Evolutionary conservation across 2,888 invertebrate species (phyloP).

Genomic region (Amphipoea oculea): DNA sequence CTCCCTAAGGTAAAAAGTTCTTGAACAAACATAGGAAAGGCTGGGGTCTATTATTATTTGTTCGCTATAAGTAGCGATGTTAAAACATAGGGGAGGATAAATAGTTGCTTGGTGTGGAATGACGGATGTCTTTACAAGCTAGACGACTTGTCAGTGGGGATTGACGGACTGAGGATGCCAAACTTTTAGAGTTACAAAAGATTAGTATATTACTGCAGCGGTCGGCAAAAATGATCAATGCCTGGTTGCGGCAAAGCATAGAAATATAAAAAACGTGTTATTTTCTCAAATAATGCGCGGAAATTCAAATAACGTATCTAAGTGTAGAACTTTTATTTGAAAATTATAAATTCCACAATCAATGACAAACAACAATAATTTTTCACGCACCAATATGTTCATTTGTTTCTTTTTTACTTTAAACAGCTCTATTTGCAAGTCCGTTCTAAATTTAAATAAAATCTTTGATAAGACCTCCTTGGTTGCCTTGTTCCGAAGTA

Average conservation of each 20-base stretch:
- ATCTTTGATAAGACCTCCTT: neutral
- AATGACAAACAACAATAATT: no score
- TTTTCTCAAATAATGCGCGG: no score
- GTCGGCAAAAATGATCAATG: neutral
- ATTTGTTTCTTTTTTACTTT: no score
- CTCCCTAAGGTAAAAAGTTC: conserved; percentile 37
- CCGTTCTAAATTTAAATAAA: no score
- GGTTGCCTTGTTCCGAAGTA: neutral
- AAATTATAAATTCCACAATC: no score
- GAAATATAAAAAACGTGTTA: no score
- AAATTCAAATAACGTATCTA: no score
- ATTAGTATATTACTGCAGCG: neutral
- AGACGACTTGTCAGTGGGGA: conserved; percentile 82
- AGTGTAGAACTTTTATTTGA: no score
- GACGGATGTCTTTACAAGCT: conserved; percentile 89
- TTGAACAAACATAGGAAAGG: neutral
- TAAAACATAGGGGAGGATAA: conserved; percentile 80
- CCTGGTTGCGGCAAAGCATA: neutral
- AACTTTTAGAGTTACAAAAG: conserved; percentile 64
- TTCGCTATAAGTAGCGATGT: conserved; percentile 73
- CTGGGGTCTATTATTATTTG: conserved; percentile 70
- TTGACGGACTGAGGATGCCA: conserved; percentile 73
- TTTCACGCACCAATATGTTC: no score
- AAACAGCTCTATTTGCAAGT: no score
- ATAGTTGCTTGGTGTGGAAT: conserved; percentile 82